phyloP scores from a whole-genome alignment of 1,140 invertebrate genomes.

The Coptotermes formosanus region DNA sequence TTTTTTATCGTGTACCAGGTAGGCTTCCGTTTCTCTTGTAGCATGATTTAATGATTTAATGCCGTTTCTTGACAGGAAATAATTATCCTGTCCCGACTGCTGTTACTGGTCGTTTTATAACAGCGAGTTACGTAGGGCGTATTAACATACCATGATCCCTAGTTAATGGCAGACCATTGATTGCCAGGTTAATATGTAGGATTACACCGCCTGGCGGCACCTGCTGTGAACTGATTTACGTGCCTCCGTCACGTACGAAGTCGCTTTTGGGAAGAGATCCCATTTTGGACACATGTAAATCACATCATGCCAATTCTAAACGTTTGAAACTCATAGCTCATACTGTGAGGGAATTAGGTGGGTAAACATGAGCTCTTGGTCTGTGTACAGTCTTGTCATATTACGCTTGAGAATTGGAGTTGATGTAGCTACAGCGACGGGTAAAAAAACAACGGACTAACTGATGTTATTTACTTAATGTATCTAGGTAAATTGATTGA shows the following conservation, averaged over 20 bases:
- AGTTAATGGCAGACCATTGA: slow-evolving; percentile 6
- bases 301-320: not conserved
- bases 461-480: too few relatives aligned
- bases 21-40: too few relatives aligned
- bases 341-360: not conserved
- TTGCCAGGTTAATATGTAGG: slow-evolving; percentile 1
- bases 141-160: not conserved
- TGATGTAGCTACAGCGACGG: too few relatives aligned
- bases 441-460: too few relatives aligned
- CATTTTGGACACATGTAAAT: too few relatives aligned
- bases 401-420: not conserved
- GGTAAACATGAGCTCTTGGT: not conserved
- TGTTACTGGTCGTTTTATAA: not conserved
- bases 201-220: not conserved
- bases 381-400: not conserved
- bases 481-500: too few relatives aligned
- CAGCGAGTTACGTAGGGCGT: not conserved
- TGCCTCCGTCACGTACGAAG: not conserved
- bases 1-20: too few relatives aligned
- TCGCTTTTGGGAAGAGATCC: not conserved
- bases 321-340: not conserved
- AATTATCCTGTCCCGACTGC: not conserved
- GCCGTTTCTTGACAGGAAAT: not conserved
- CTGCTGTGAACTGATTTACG: slow-evolving; percentile 1
- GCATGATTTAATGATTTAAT: not conserved